Base-by-base conservation (phyloP, 2,888 invertebrate genomes). In the Amphipoea lucens region DNA sequence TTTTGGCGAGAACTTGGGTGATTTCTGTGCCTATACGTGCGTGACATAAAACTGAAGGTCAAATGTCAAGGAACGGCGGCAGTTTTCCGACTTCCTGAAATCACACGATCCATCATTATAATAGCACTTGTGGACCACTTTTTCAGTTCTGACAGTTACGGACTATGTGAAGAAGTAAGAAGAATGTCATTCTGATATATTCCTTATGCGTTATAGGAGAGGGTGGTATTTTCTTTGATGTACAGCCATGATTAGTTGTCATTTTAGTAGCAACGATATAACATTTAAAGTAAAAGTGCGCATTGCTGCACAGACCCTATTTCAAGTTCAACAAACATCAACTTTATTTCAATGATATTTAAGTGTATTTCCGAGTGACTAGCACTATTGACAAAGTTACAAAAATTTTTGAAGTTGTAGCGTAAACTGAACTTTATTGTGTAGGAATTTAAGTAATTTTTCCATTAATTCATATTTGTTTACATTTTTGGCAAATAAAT, bases 11-110 rank as follows among this genome's bases (percentile, higher is more conserved):
- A 9, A 76, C 42, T 36, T 40, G 5, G n/a, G 60, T 42, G 29
- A 17, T 29, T 23, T 45, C 4, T 36, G 4, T 57, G 48, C 40
- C 11, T n/a, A n/a, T 60, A 42, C 48, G 48, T 51, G 42, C 5
- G 51, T 17, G 42, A 60, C 51, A 42, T 81, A 60, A 78, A 69
- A 36, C 2, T 51, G 17, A 63, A 77, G 77, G 62, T 14, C 6
- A 60, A 70, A 42, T 70, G 20, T 70, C 54, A 65, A 67, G 20
- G 9, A 9, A 62, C 11, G 67, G 17, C 36, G 54, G 29, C 20
- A 79, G n/a, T 12, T 42, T 11, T n/a, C 11, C 23, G 48, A 45
- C n/a, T 71, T 51, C 42, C 36, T 14, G 29, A 66, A 29, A n/a
- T 14, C n/a, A 63, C 36, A 71, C 17, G 29, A 78, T 70, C 51